A percentile compares a stretch with the other conserved stretches of the same genome.
These are phyloP conservation scores for Neodiprion virginianus DNA, from an alignment of 1,140 invertebrate species.

Conservation along the genomic window DNA sequence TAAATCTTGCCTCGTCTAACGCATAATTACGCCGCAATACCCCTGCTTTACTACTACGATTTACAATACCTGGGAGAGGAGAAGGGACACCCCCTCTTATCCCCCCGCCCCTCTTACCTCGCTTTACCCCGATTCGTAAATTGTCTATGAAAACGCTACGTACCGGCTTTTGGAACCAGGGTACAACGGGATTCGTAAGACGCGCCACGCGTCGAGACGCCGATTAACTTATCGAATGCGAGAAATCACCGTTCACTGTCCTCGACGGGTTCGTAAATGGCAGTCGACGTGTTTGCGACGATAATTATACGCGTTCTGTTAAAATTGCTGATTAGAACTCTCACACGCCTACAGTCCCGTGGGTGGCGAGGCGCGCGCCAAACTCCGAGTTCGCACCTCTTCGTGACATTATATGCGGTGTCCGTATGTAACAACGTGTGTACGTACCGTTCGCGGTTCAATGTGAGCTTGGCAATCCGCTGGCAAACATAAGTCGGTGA, in stretches of 20 bases:
- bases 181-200: too few relatives aligned
- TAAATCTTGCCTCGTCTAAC: neutral
- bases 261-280: neutral
- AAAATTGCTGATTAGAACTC: neutral
- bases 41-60: neutral
- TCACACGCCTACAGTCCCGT: neutral
- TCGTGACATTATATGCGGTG: too few relatives aligned
- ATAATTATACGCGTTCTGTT: slow-evolving; percentile 6
- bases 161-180: neutral
- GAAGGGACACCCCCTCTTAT: slow-evolving; percentile 16
- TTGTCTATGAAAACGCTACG: slow-evolving; percentile 10
- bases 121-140: neutral
- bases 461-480: too few relatives aligned
- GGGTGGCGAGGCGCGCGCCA: too few relatives aligned
- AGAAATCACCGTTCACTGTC: too few relatives aligned
- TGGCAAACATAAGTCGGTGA: too few relatives aligned
- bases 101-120: slow-evolving; percentile 21
- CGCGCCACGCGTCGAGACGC: too few relatives aligned
- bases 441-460: too few relatives aligned
- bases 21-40: neutral
- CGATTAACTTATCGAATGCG: too few relatives aligned
- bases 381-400: too few relatives aligned
- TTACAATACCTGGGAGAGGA: neutral
- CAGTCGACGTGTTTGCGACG: neutral
- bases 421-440: too few relatives aligned